Evolutionary conservation across 2,113 vertebrate species (phyloP), one percentile per base, ranked within the genome.

Genomic region (Prunella fulvescens): DNA sequence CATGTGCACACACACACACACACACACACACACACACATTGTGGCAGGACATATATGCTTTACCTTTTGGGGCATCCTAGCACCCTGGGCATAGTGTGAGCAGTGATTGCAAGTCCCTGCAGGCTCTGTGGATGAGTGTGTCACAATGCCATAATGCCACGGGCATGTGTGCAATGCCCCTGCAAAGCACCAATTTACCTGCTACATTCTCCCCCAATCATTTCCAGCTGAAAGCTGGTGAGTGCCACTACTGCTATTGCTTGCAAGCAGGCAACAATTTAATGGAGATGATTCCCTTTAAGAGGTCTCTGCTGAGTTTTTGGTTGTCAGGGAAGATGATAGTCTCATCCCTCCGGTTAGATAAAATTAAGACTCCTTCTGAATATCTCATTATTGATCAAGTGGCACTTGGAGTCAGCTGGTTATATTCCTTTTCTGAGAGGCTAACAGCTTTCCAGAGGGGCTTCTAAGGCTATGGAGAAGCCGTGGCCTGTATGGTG

Each of bases 301-400:
- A 96, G 95, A 96, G 94, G 96, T 96, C 95, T 97, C 96, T 84
- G 92, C 93, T 97, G 94, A 95, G 94, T 97, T 96, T 96, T 97
- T 96, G 94, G 92, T 96, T 97, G 94, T 97, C 94, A 94, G 90
- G 88, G 94, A 97, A 95, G 94, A 96, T 96, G 94, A 96, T 97
- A 95, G 90, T 96, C 96, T 95, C 80, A 95, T 94, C 92, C 92
- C 90, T 93, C 82, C 5, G 82, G 95, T 94, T 96, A 96, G 90
- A 96, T 96, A 96, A 95, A 96, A 96, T 96, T 96, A 97, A 97
- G 96, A 88, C 95, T 97, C 95, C 90, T 97, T 96, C 92, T 97
- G 96, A 97, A 96, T 95, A 96, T 94, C 96, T 97, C 95, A 95
- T 97, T 97, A 97, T 97, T 96, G 93, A 96, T 96, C 93, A 97